Conservation (phyloP, 2,888 invertebrate species). For the Rhorus exstirpatorius region DNA sequence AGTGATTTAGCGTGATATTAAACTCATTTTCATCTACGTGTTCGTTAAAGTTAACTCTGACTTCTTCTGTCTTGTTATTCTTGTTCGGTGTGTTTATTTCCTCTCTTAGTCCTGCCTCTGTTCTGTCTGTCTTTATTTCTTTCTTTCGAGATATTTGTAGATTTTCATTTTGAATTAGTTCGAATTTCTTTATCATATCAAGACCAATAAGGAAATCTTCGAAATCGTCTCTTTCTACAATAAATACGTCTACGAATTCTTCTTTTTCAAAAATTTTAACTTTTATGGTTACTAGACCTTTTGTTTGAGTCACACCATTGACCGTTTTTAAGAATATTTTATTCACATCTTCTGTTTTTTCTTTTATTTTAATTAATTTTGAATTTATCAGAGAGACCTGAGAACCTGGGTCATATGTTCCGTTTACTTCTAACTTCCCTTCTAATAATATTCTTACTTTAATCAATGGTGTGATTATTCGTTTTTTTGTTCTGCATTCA, state of each 20-base stretch:
- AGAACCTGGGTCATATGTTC: slow-evolving; percentile 72
- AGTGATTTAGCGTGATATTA: slow-evolving; percentile 46
- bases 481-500: slow-evolving; percentile 63
- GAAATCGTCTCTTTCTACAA: slow-evolving; percentile 66
- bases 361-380: slow-evolving; percentile 66
- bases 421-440: slow-evolving; percentile 64
- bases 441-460: slow-evolving; percentile 61
- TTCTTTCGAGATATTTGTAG: slow-evolving; percentile 64
- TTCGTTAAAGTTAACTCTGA: slow-evolving; percentile 61
- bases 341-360: slow-evolving; percentile 61
- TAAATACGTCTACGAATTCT: slow-evolving; percentile 66
- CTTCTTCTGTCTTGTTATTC: slow-evolving; percentile 41
- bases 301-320: slow-evolving; percentile 61
- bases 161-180: slow-evolving; percentile 58
- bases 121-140: slow-evolving; percentile 53
- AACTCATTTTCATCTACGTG: slow-evolving; percentile 55
- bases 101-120: slow-evolving; percentile 30
- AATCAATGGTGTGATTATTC: too few species aligned
- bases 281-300: slow-evolving; percentile 69
- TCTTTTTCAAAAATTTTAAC: slow-evolving; percentile 71
- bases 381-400: slow-evolving; percentile 71
- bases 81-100: slow-evolving; percentile 47
- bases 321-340: slow-evolving; percentile 56
- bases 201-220: slow-evolving; percentile 68
- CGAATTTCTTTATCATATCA: slow-evolving; percentile 59